Percentiles rank a stretch among this genome's conserved stretches.
These are phyloP conservation scores for Drosophila hydei DNA, from an alignment of 1,140 invertebrate genomes.

Conservation along the genomic window DNA sequence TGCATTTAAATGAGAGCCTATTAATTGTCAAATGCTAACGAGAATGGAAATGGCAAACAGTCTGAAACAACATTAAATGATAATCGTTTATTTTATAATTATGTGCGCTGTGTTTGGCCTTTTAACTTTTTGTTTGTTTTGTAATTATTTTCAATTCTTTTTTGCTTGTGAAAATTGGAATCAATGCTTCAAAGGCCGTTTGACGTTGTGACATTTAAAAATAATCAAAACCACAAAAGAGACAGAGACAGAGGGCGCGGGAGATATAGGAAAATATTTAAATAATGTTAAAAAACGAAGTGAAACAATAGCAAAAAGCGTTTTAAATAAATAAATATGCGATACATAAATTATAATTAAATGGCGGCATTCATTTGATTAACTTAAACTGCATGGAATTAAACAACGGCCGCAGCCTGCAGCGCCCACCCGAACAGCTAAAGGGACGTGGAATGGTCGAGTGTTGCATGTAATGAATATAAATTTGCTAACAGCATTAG, in stretches of 20 bases:
- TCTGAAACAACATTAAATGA: constrained; percentile 24
- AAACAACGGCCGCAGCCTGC: constrained; percentile 8
- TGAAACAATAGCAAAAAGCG: constrained; percentile 10
- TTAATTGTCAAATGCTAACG: constrained; percentile 10
- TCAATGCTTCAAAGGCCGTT: constrained; percentile 50
- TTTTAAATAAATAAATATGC: constrained; percentile 59
- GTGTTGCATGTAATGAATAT: constrained; percentile 61
- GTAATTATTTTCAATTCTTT: constrained; percentile 10
- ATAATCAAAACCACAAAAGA: constrained; percentile 44
- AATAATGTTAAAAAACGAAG: neutral
- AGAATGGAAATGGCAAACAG: constrained; percentile 29
- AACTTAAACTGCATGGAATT: constrained; percentile 42
- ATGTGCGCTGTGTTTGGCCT: constrained; percentile 25
- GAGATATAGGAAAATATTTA: neutral
- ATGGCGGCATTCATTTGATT: constrained; percentile 67
- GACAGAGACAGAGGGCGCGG: neutral
- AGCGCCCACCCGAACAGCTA: constrained; percentile 20
- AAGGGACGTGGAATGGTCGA: neutral
- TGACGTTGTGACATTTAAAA: constrained; percentile 46
- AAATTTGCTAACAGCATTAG: constrained; percentile 75
- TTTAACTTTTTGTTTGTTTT: neutral
- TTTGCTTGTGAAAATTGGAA: constrained; percentile 21
- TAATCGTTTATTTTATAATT: constrained; percentile 61
- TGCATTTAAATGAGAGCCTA: constrained; percentile 45
- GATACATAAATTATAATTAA: constrained; percentile 72